These are phyloP conservation scores for Polydrusus tereticollis DNA, from an alignment of 2,888 invertebrate genomes.

Conservation along the genomic window DNA sequence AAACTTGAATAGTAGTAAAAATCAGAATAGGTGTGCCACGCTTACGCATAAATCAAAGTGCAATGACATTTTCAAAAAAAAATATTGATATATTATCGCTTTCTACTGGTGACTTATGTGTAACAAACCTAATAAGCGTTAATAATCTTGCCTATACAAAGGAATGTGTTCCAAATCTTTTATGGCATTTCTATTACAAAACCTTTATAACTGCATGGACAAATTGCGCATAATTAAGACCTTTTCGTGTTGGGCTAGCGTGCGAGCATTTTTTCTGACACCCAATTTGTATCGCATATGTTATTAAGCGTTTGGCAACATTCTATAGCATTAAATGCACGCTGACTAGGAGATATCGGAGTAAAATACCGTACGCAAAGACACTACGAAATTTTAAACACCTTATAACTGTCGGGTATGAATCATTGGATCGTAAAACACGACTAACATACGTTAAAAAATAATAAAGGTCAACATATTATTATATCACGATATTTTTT, in stretches of 20 bases:
- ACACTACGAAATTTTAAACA: too few species aligned
- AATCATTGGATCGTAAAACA: too few species aligned
- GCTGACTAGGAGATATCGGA: neutral
- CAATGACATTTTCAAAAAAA: slow-evolving; percentile 13
- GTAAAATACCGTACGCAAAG: neutral
- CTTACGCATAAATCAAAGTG: slow-evolving; percentile 8
- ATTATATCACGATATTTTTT: too few species aligned
- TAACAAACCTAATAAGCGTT: slow-evolving; percentile 17
- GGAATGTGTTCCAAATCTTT: slow-evolving; percentile 17
- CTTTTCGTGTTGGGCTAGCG: slow-evolving; percentile 1
- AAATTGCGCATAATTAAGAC: slow-evolving; percentile 18
- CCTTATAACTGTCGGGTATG: too few species aligned
- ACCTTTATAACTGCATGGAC: neutral
- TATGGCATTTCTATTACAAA: slow-evolving; percentile 2
- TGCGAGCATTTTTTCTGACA: neutral
- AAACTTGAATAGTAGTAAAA: neutral
- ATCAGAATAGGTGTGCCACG: neutral
- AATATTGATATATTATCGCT: slow-evolving; percentile 13
- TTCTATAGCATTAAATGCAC: neutral
- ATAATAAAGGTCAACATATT: too few species aligned
- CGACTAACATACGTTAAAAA: too few species aligned
- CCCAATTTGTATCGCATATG: slow-evolving; percentile 1
- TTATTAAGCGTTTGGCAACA: slow-evolving; percentile 6
- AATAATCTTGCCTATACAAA: slow-evolving; percentile 4
- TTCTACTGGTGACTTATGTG: slow-evolving; percentile 19